phyloP scores from a whole-genome alignment of 2,888 invertebrate species.

The Carpatolechia fugitivella region DNA sequence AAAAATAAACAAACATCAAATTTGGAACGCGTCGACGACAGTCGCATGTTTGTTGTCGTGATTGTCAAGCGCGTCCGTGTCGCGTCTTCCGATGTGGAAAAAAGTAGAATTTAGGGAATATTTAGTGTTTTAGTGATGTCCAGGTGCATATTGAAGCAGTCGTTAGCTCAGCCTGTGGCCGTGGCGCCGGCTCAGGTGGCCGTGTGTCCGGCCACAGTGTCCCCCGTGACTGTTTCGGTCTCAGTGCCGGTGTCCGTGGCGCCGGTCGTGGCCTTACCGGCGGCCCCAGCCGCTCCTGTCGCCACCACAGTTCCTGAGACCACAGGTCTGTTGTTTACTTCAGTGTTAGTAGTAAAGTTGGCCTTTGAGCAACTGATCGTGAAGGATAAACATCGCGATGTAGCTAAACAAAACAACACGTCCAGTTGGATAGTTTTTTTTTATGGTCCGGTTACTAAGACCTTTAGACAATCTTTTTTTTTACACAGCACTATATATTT shows the following conservation, averaged over 20 bases:
- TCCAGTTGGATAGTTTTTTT: neutral
- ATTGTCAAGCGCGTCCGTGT: slow-evolving; percentile 48
- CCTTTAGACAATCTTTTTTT: too few species aligned
- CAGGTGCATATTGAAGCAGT: slow-evolving; percentile 73
- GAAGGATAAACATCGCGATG: neutral
- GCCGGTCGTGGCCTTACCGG: slow-evolving; percentile 20
- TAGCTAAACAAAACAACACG: neutral
- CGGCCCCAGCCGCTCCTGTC: slow-evolving; percentile 15
- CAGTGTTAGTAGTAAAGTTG: neutral
- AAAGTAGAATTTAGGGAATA: slow-evolving; percentile 25
- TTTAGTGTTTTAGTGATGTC: slow-evolving; percentile 49
- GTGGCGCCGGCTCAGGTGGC: slow-evolving; percentile 21
- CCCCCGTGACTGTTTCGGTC: slow-evolving; percentile 30
- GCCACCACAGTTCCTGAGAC: slow-evolving; percentile 41
- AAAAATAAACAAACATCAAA: slow-evolving; percentile 76
- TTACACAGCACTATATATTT: too few species aligned
- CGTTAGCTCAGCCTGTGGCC: slow-evolving; percentile 55
- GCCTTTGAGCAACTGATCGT: neutral
- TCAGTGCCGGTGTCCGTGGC: slow-evolving; percentile 36
- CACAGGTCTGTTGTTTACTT: slow-evolving; percentile 39
- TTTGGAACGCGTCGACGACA: slow-evolving; percentile 71
- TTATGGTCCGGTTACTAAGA: too few species aligned
- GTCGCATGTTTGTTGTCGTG: slow-evolving; percentile 68
- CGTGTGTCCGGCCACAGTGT: slow-evolving; percentile 19
- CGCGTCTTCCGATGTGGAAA: slow-evolving; percentile 33